Base-by-base conservation (phyloP, 2,888 invertebrate species). In the Scaptomyza tumidula region DNA sequence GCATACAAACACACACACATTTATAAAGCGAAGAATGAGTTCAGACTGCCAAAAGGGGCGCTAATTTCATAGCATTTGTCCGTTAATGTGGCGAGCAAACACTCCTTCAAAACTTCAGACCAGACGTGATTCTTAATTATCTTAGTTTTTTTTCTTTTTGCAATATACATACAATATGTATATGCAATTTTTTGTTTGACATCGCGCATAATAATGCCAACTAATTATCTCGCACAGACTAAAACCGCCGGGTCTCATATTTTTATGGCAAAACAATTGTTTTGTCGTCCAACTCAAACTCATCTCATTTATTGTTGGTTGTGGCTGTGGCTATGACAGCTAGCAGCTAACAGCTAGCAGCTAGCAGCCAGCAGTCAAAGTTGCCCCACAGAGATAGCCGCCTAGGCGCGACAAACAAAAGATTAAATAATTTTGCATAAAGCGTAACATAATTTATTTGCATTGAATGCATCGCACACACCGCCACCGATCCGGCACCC, bases 341-440 rank as follows among this genome's bases (percentile, higher is more conserved):
- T 39, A 37, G 50, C 52, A 37, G 63, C 43, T 19, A 31, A n/a
- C n/a, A 29, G 41, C 24, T 39, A 37, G 50, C 52, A 37, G 63
- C 43, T 19, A 31, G 16, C 35, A 41, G 11, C 14, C 19, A 56
- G 19, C 31, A 41, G 35, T 45, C 44, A 24, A 7, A 33, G 65
- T 6, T 61, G 58, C 61, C 63, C 62, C 57, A 53, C 68, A 60
- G 75, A 64, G 71, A 67, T 44, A 57, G 77, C 57, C 86, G 88
- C 45, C 46, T 64, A 54, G 77, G 65, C 88, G 88, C 88, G 83
- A 88, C 83, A 71, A 88, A 88, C 89, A 89, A 88, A 89, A 86
- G 89, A 86, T 86, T 88, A 87, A 89, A 89, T 89, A 89, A 88
- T 88, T 88, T 86, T 88, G 89, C 90, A 88, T 88, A 88, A 88